Percentiles rank a stretch among this genome's conserved stretches.
These are phyloP conservation scores for Hecatera dysodea DNA, from an alignment of 2,888 invertebrate genomes.

Conservation along the genomic window DNA sequence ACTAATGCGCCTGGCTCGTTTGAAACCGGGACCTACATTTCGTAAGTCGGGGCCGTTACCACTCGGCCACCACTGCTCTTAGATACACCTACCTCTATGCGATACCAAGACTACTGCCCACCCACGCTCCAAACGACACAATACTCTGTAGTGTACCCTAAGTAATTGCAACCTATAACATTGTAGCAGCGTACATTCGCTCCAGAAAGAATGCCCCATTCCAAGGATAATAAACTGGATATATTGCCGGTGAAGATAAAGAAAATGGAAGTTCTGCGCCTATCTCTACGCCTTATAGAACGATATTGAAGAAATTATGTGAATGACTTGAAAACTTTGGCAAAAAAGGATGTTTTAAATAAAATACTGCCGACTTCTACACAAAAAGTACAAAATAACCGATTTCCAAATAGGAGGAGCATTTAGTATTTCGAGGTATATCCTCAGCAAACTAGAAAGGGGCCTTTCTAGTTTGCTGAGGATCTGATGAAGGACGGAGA, in stretches of 20 bases:
- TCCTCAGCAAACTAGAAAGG: no score
- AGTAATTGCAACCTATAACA: conserved; percentile 62
- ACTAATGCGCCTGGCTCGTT: no score
- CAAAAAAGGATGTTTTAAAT: background rate
- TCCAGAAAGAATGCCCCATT: conserved; percentile 56
- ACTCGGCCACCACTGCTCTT: no score
- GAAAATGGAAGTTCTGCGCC: conserved; percentile 35
- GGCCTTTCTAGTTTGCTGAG: no score
- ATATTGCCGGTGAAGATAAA: conserved; percentile 53
- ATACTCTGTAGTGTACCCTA: conserved; percentile 50
- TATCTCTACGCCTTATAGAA: conserved; percentile 17
- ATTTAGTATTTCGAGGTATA: no score
- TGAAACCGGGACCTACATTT: no score
- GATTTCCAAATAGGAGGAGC: no score
- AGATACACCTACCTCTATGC: background rate
- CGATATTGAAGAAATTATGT: conserved; percentile 32
- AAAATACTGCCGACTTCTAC: no score
- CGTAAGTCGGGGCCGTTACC: no score
- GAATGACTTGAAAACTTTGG: background rate
- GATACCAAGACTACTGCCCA: conserved; percentile 3
- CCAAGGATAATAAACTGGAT: conserved; percentile 58
- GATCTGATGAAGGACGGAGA: no score
- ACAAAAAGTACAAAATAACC: no score
- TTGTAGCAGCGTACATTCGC: conserved; percentile 53
- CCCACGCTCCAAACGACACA: conserved; percentile 31